phyloP scores from a whole-genome alignment of 2,888 invertebrate species.

The Esperia sulphurella region DNA sequence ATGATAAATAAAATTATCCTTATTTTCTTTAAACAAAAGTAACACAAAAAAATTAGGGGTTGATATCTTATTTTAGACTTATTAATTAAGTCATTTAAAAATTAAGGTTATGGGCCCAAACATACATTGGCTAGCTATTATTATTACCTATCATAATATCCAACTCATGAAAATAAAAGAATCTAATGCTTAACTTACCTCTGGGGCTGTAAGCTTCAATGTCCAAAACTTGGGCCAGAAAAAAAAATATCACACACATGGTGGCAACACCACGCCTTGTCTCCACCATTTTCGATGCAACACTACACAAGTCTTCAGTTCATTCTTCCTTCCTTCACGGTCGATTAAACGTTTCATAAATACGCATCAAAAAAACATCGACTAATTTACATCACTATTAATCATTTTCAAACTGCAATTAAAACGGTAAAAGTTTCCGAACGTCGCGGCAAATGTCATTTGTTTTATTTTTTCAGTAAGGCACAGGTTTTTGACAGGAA shows the following conservation, averaged over 20 bases:
- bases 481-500: constrained; percentile 14
- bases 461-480: constrained; percentile 4
- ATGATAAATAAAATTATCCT: too few species aligned
- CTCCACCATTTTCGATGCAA: constrained; percentile 28
- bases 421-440: constrained; percentile 27
- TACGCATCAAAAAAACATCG: constrained; percentile 23
- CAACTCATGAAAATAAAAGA: not conserved
- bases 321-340: constrained; percentile 14
- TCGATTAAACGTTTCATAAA: constrained; percentile 5
- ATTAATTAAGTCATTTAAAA: too few species aligned
- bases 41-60: too few species aligned
- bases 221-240: constrained; percentile 37
- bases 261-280: constrained; percentile 21
- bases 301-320: constrained; percentile 20
- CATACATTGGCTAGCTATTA: too few species aligned
- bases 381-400: constrained; percentile 33
- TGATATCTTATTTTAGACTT: too few species aligned
- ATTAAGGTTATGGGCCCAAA: too few species aligned
- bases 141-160: too few species aligned
- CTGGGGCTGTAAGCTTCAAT: constrained; percentile 57
- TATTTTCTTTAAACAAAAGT: too few species aligned
- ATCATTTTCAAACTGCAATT: constrained; percentile 22
- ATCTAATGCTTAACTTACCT: constrained; percentile 41
- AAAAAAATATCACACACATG: constrained; percentile 31
- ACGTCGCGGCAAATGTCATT: constrained; percentile 6